Evolutionary conservation across 2,797 vertebrate species (phyloP).

Genomic region (Sebastes matsubarae): DNA sequence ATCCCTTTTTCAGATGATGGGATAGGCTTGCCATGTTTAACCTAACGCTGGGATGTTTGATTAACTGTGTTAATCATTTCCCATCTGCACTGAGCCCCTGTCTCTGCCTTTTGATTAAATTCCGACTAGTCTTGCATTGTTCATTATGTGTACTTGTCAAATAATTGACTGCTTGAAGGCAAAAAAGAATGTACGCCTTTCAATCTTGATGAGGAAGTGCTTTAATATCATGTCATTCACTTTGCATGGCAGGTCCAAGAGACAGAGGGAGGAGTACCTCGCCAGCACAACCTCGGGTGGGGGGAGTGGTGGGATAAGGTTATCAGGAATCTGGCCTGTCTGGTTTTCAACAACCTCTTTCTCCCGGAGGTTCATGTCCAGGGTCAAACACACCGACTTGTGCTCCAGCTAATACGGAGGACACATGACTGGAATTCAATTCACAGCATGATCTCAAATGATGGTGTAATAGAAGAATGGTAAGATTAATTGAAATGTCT

Average conservation of each 20-base stretch:
- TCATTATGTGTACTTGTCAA: slow-evolving; percentile 84
- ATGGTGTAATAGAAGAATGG: background rate
- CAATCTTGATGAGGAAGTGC: slow-evolving; percentile 80
- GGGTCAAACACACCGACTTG: slow-evolving; percentile 56
- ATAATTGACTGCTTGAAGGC: slow-evolving; percentile 83
- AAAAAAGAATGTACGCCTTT: slow-evolving; percentile 72
- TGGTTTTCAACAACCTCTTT: slow-evolving; percentile 54
- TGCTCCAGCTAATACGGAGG: slow-evolving; percentile 4
- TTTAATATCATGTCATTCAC: slow-evolving; percentile 82
- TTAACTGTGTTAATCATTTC: slow-evolving; percentile 84
- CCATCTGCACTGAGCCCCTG: slow-evolving; percentile 78
- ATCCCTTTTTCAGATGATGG: slow-evolving; percentile 77
- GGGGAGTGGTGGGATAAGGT: slow-evolving; percentile 41
- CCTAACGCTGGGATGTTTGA: slow-evolving; percentile 80
- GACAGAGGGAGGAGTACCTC: slow-evolving; percentile 16
- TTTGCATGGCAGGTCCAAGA: slow-evolving; percentile 67
- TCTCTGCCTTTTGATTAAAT: slow-evolving; percentile 82
- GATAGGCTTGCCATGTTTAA: slow-evolving; percentile 80
- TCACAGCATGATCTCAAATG: slow-evolving; percentile 5
- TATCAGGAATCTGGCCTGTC: slow-evolving; percentile 58
- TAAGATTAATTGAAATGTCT: slow-evolving; percentile 26
- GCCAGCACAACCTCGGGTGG: slow-evolving; percentile 27
- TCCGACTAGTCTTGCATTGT: slow-evolving; percentile 81
- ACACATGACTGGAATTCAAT: slow-evolving; percentile 25
- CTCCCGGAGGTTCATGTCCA: slow-evolving; percentile 45